Percentiles rank a stretch among this genome's conserved stretches.
These are phyloP conservation scores for Miltochrista miniata DNA, from an alignment of 2,888 invertebrate genomes.

Conservation along the genomic window DNA sequence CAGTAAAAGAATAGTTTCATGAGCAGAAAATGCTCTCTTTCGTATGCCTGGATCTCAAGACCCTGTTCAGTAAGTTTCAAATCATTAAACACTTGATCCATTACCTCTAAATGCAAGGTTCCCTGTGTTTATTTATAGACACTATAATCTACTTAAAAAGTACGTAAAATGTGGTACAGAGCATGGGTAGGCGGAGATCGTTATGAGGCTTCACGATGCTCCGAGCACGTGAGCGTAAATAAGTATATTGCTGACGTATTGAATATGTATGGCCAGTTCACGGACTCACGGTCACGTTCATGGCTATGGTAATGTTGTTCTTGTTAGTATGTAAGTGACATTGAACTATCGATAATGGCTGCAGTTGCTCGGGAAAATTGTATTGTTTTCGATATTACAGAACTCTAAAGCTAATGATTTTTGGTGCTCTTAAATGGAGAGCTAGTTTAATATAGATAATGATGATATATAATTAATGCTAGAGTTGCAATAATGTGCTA, in stretches of 20 bases:
- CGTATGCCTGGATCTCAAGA: too few relatives aligned
- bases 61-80: too few relatives aligned
- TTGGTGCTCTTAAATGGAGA: too few relatives aligned
- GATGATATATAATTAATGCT: too few relatives aligned
- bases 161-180: constrained; percentile 26
- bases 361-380: neutral
- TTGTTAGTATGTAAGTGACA: constrained; percentile 18
- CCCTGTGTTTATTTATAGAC: constrained; percentile 32
- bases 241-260: constrained; percentile 42
- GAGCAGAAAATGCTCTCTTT: too few relatives aligned
- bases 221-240: constrained; percentile 46
- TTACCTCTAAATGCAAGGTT: constrained; percentile 34
- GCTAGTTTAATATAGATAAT: too few relatives aligned
- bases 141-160: constrained; percentile 55
- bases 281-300: constrained; percentile 78
- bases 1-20: too few relatives aligned
- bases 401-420: too few relatives aligned
- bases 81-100: constrained; percentile 27
- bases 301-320: constrained; percentile 41
- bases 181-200: constrained; percentile 25
- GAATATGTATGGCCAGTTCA: constrained; percentile 50
- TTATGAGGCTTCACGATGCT: constrained; percentile 65
- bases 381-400: neutral
- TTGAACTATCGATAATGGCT: constrained; percentile 2
- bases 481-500: too few relatives aligned